phyloP scores from a whole-genome alignment of 2,797 vertebrate genomes.

The Alauda arvensis region DNA sequence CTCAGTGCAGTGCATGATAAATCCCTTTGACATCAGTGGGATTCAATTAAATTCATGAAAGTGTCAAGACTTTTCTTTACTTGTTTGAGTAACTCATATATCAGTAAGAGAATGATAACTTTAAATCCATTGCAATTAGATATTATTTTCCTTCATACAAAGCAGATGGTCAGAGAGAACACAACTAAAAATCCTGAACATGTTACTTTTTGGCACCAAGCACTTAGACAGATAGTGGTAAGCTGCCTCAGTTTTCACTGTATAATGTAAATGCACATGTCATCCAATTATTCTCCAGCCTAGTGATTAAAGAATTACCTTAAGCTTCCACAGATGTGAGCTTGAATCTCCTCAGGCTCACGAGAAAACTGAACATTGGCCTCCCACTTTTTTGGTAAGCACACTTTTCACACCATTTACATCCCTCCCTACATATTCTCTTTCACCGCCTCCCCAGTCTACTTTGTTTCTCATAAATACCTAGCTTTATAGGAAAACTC shows the following conservation, averaged over 20 bases:
- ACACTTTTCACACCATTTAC: not conserved
- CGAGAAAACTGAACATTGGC: not conserved
- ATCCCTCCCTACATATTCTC: not conserved
- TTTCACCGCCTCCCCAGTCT: not conserved
- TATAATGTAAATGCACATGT: not conserved
- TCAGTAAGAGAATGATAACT: not conserved
- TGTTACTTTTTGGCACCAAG: not conserved
- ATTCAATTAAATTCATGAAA: constrained; percentile 10
- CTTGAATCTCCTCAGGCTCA: not conserved
- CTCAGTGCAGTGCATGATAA: constrained; percentile 8
- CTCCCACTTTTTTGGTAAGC: not conserved
- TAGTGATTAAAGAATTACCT: constrained; percentile 32
- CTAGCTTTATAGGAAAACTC: not conserved
- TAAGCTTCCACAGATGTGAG: not conserved
- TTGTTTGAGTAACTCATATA: not conserved
- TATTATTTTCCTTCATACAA: not conserved
- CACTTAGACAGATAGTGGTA: not conserved
- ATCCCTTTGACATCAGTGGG: not conserved
- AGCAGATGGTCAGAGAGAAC: not conserved
- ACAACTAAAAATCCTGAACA: not conserved
- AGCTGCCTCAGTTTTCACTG: not conserved
- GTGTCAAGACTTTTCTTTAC: not conserved
- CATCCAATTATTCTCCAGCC: constrained; percentile 7
- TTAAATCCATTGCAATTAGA: not conserved
- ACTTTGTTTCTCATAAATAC: not conserved